phyloP scores from a whole-genome alignment of 2,888 invertebrate species.

The Sarcophaga carnaria region DNA sequence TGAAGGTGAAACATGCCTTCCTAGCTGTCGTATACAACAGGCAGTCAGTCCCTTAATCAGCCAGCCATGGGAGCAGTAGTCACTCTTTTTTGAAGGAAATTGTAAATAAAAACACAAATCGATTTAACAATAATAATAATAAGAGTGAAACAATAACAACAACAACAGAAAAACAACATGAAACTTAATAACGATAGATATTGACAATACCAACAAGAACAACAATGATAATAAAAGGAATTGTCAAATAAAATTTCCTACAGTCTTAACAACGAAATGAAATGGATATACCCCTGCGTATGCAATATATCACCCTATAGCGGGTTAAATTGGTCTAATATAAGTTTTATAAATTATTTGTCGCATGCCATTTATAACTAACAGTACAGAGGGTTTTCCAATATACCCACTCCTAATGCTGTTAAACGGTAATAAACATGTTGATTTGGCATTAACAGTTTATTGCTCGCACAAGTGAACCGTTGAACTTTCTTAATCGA shows the following conservation, averaged over 20 bases:
- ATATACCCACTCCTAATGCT: too few relatives aligned
- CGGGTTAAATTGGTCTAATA: not conserved
- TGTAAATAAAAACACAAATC: slow-evolving; percentile 65
- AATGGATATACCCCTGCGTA: not conserved
- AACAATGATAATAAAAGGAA: not conserved
- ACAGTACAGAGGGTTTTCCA: too few relatives aligned
- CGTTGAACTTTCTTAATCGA: too few relatives aligned
- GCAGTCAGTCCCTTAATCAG: not conserved
- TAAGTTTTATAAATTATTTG: not conserved
- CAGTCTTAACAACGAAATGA: not conserved
- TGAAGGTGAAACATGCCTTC: not conserved
- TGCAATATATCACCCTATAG: not conserved
- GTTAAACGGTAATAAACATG: too few relatives aligned
- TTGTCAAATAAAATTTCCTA: slow-evolving; percentile 34
- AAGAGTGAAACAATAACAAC: not conserved
- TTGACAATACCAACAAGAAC: slow-evolving; percentile 1
- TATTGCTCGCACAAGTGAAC: too few relatives aligned
- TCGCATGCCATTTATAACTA: not conserved
- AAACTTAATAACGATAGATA: not conserved
- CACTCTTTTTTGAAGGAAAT: slow-evolving; percentile 35
- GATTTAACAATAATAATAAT: slow-evolving; percentile 58
- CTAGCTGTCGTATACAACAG: not conserved
- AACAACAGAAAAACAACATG: not conserved
- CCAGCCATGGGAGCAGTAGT: not conserved
- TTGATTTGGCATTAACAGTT: too few relatives aligned